These are phyloP conservation scores for Pseudoatta argentina DNA, from an alignment of 1,140 invertebrate species.

Conservation along the genomic window DNA sequence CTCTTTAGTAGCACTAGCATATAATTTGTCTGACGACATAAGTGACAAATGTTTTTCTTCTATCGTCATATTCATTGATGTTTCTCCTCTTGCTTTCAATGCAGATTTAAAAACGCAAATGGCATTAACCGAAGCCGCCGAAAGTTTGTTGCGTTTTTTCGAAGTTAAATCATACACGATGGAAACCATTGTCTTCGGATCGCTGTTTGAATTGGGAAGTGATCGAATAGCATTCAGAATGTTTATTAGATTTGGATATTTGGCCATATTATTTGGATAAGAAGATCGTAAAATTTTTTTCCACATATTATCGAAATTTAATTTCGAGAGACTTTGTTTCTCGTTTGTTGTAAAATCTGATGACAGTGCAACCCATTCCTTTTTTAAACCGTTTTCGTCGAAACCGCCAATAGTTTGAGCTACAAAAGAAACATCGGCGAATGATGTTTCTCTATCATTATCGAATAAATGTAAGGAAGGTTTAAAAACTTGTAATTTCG, in stretches of 20 bases:
- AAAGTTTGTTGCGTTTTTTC: slow-evolving; percentile 6
- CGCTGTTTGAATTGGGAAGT: slow-evolving; percentile 9
- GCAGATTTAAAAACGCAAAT: neutral
- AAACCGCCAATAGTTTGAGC: neutral
- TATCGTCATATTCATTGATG: neutral
- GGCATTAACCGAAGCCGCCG: neutral
- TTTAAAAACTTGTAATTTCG: slow-evolving; percentile 24
- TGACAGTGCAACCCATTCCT: neutral
- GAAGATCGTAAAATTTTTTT: neutral
- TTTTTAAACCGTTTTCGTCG: neutral
- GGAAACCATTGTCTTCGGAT: slow-evolving; percentile 8
- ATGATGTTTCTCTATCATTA: slow-evolving; percentile 6
- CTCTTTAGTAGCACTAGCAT: no score
- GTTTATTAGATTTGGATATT: neutral
- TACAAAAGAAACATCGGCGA: slow-evolving; percentile 2
- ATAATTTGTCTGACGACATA: no score
- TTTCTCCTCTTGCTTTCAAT: neutral
- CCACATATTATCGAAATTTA: slow-evolving; percentile 14
- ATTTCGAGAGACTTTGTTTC: neutral
- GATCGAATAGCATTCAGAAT: neutral
- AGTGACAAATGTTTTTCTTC: no score
- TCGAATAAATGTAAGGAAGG: neutral
- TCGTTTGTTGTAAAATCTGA: neutral
- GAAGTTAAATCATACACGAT: neutral
- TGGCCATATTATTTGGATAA: neutral